Evolutionary conservation across 2,113 vertebrate species (phyloP), one percentile per base, ranked within the genome.

Genomic region (Platysternon megacephalum): DNA sequence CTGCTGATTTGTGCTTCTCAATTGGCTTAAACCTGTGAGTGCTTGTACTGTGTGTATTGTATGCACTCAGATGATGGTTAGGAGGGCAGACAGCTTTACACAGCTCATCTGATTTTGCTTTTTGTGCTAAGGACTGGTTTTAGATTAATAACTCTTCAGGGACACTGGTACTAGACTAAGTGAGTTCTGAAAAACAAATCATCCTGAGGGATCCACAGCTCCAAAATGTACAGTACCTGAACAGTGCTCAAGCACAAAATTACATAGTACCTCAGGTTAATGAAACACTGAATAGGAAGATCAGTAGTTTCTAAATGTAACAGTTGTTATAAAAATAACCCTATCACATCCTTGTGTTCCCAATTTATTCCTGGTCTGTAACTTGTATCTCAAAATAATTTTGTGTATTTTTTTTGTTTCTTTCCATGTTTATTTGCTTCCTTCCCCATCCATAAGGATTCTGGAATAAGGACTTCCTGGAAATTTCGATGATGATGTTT

Each of bases 361-460:
- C 72, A 11, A 5, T 76, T 76, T 26, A 44, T 76, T 76, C 11
- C 42, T 78, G 26, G 74, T 28, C 44, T 78, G 13, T 46, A 84
- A 11, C 49, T 35, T 6, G 11, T 44, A 52, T 51, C 12, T 19
- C 21, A 46, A 19, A n/a, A 87, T 16, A 29, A 11, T 5, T 4
- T 78, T 35, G 32, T 85, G 7, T 29, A 19, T 61, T 39, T 85
- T 8, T 48, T 83, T 84, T 61, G 29, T 52, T 84, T 49, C 32
- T 14, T 52, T 79, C 6, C 26, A 0, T 85, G 2, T 0, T 51
- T 42, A 21, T 44, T 14, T 56, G 14, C 42, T 51, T 10, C 7
- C 44, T 29, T 51, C 12, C 4, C 14, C 2, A 49, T 1, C 5
- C 26, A 1, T 68, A 6, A 82, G 14, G 82, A 5, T 56, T 79